Percentiles rank a stretch among this genome's conserved stretches.
Conservation (phyloP, 2,797 vertebrate species). For the Sparidentex hasta region DNA sequence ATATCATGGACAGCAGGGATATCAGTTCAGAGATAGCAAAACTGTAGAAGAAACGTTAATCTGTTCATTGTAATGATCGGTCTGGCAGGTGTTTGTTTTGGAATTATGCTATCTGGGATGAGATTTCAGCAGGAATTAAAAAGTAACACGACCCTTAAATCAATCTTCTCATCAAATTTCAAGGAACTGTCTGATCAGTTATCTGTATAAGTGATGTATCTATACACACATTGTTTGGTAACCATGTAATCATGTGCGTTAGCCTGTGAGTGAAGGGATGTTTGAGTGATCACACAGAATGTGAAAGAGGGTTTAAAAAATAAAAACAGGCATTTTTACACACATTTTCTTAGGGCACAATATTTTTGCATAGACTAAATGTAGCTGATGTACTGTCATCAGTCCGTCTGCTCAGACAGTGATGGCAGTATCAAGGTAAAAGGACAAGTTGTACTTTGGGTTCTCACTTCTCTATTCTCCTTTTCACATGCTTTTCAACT, state of each 20-base stretch:
- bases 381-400: not conserved
- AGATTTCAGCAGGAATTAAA: not conserved
- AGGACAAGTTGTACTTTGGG: not conserved
- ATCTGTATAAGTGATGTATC: no score
- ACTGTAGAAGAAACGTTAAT: no score
- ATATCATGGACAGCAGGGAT: no score
- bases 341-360: not conserved
- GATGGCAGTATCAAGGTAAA: not conserved
- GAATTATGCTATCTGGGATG: no score
- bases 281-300: not conserved
- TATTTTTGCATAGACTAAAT: not conserved
- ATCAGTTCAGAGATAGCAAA: no score
- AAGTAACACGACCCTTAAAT: not conserved
- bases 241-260: not conserved
- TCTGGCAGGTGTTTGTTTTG: no score
- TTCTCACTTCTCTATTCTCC: conserved; percentile 6
- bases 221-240: not conserved
- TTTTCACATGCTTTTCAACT: conserved; percentile 28
- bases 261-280: no score
- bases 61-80: no score
- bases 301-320: not conserved
- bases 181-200: no score
- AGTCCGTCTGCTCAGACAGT: not conserved
- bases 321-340: not conserved
- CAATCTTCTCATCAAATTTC: not conserved